These are phyloP conservation scores for Drosophila takahashii DNA, from an alignment of 1,140 invertebrate species.

Conservation along the genomic window DNA sequence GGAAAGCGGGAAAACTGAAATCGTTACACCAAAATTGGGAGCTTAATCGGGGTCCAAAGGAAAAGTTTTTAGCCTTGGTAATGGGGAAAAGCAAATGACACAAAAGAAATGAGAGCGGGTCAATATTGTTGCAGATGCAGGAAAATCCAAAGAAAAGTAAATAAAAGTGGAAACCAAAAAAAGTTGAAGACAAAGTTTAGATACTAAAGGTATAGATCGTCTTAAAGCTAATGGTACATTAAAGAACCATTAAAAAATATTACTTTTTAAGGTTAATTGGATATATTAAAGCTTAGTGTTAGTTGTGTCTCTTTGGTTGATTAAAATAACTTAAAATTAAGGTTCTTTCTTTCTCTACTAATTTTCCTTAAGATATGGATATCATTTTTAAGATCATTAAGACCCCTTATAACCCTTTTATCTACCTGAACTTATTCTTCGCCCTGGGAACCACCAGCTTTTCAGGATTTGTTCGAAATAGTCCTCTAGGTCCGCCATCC, in stretches of 20 bases:
- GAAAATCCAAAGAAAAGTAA: constrained; percentile 38
- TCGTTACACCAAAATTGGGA: constrained; percentile 67
- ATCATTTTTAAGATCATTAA: neutral
- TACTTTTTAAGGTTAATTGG: neutral
- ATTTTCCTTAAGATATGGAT: too few relatives aligned
- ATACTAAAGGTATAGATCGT: too few relatives aligned
- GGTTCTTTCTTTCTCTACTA: neutral
- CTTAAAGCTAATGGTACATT: neutral
- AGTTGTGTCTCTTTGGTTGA: too few relatives aligned
- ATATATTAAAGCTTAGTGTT: too few relatives aligned
- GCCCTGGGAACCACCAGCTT: neutral
- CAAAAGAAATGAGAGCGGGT: constrained; percentile 53
- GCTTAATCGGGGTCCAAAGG: constrained; percentile 43
- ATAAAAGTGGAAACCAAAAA: constrained; percentile 6
- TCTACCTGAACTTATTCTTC: neutral
- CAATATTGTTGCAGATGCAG: neutral
- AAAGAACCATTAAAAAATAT: neutral
- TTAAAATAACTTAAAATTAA: too few relatives aligned
- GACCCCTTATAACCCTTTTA: neutral
- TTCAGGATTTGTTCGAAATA: neutral
- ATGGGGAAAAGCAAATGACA: constrained; percentile 31
- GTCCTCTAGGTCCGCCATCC: constrained; percentile 8
- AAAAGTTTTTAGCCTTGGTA: constrained; percentile 51
- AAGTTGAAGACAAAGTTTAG: too few relatives aligned
- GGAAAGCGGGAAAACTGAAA: constrained; percentile 55